These are phyloP conservation scores for Caenorhabditis zanzibari DNA, from an alignment of 2,888 invertebrate genomes.

Conservation along the genomic window DNA sequence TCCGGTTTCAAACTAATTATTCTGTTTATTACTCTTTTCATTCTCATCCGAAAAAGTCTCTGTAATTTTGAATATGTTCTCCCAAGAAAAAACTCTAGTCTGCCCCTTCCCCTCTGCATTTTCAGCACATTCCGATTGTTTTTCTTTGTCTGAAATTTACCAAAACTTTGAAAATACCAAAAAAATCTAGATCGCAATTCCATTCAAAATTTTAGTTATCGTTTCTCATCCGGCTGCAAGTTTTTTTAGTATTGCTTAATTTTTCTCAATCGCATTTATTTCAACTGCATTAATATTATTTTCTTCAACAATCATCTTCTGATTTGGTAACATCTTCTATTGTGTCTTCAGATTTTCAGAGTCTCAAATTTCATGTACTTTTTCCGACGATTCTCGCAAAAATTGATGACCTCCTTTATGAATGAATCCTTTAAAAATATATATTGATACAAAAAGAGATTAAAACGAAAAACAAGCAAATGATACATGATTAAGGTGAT, in stretches of 20 bases:
- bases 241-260: slow-evolving; percentile 30
- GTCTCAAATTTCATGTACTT: slow-evolving; percentile 2
- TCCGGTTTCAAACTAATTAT: slow-evolving; percentile 20
- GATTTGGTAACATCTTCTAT: slow-evolving; percentile 22
- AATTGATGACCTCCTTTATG: slow-evolving; percentile 57
- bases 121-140: slow-evolving; percentile 32
- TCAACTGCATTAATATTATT: slow-evolving; percentile 42
- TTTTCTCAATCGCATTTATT: slow-evolving; percentile 20
- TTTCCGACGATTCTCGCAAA: slow-evolving; percentile 28
- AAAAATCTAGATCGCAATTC: slow-evolving; percentile 40
- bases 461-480: not conserved
- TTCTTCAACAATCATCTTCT: slow-evolving; percentile 4
- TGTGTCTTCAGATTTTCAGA: slow-evolving; percentile 4
- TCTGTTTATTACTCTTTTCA: not conserved
- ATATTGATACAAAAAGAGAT: not conserved
- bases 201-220: slow-evolving; percentile 3
- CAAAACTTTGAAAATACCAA: not conserved
- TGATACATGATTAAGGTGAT: slow-evolving; percentile 17
- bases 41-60: not conserved
- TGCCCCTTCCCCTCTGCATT: slow-evolving; percentile 9
- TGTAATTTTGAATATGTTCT: not conserved
- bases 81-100: slow-evolving; percentile 23
- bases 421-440: slow-evolving; percentile 30
- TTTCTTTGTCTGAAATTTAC: slow-evolving; percentile 28
- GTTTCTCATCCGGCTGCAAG: slow-evolving; percentile 10